Evolutionary conservation across 1,140 invertebrate genomes (phyloP), one percentile per base, ranked within the genome.

Genomic region (Melanaphis sacchari): DNA sequence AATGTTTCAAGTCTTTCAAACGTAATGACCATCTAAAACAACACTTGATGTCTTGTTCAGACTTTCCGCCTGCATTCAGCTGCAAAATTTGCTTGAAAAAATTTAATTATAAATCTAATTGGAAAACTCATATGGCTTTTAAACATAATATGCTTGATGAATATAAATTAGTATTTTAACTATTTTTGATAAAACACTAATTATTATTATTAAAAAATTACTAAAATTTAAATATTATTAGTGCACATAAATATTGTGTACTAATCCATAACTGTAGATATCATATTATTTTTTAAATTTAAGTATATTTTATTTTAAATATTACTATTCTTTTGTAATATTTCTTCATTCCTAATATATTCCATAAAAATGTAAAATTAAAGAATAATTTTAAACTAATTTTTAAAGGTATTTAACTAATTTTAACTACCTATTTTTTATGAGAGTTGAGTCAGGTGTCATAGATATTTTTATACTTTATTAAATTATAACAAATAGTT

Each of bases 1-100:
- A 95, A 81, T 96, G 96, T 94, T 49, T 82, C n/a, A 95, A 96
- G 94, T 96, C 95, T 94, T 96, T 96, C 46, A 95, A 95, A 41
- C 95, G 95, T 90, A 94, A 94, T 46, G 93, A 90, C 38, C 93
- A 94, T 84, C 49, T 94, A 38, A 93, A 94, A 54, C 95, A 95
- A 0, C 95, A 95, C 76, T 91, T 95, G 24, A 91, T 76, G 59
- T 91, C 54, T 36, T 91, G 90, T 81, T 66, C 66, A 15, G 66
- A 91, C 15, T 40, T 41, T 43, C 59, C 90, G 22, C 40, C 54
- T 0, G 41, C 59, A 15, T 94, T 94, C 36, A 81, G 43, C 1
- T 94, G 94, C 88, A 38, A 94, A 7, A 94, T 94, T n/a, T 95
- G 95, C 93, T 93, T 94, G n/a, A 94, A 94, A 82, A 95, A 94